phyloP scores from a whole-genome alignment of 2,113 vertebrate species.

The Erpornis zantholeuca region DNA sequence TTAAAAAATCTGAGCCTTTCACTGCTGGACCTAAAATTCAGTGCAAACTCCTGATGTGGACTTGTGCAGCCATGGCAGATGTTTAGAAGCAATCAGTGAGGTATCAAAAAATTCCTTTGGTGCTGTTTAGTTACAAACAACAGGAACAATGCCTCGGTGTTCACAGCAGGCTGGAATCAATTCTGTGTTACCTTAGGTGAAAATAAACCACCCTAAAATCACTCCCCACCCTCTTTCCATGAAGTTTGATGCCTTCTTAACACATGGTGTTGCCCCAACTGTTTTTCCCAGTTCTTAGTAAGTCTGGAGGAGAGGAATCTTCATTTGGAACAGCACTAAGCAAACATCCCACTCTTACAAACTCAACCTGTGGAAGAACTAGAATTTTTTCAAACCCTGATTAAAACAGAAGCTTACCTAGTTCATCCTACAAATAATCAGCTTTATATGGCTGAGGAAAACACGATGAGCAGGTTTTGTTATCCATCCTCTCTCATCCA shows the following conservation, averaged over 20 bases:
- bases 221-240: not conserved
- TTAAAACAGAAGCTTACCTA: not conserved
- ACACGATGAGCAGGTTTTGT: not conserved
- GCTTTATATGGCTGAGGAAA: not conserved
- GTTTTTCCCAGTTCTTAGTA: not conserved
- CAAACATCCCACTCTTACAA: not conserved
- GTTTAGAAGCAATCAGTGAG: not conserved
- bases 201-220: not conserved
- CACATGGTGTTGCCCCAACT: not conserved
- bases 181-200: not conserved
- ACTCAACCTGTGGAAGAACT: not conserved
- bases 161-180: not conserved
- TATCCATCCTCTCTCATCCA: rapidly evolving
- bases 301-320: not conserved
- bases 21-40: not conserved
- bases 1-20: not conserved
- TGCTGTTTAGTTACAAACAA: not conserved
- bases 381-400: not conserved
- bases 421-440: not conserved
- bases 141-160: not conserved
- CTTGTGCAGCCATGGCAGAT: not conserved
- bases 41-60: not conserved
- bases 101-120: not conserved
- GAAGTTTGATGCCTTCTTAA: not conserved
- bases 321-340: not conserved